phyloP scores from a whole-genome alignment of 2,888 invertebrate species.

The Philereme transversata region DNA sequence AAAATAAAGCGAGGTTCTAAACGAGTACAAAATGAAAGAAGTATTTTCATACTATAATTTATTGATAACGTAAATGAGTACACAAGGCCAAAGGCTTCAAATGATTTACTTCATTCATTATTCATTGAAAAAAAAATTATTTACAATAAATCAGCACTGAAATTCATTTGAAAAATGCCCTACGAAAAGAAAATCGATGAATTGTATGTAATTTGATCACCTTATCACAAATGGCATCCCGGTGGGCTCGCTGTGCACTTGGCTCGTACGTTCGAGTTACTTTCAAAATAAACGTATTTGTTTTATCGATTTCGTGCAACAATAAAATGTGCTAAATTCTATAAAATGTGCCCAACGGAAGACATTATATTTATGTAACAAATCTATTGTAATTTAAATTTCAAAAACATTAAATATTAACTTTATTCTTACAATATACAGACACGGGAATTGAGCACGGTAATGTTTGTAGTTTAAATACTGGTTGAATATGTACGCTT shows the following conservation, averaged over 20 bases:
- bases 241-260: slow-evolving; percentile 79
- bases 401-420: slow-evolving; percentile 73
- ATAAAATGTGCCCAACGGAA: slow-evolving; percentile 83
- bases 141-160: slow-evolving; percentile 80
- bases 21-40: slow-evolving; percentile 50
- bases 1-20: too few species aligned
- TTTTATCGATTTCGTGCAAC: slow-evolving; percentile 57
- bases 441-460: slow-evolving; percentile 81
- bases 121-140: slow-evolving; percentile 78
- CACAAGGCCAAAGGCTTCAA: slow-evolving; percentile 83
- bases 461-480: slow-evolving; percentile 67
- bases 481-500: slow-evolving; percentile 50
- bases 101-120: slow-evolving; percentile 82
- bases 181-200: slow-evolving; percentile 63
- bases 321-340: slow-evolving; percentile 77
- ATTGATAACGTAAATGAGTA: slow-evolving; percentile 85
- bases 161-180: slow-evolving; percentile 71
- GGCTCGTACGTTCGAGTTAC: slow-evolving; percentile 50
- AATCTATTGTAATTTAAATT: slow-evolving; percentile 91
- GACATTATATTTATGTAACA: slow-evolving; percentile 89
- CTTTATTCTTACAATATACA: slow-evolving; percentile 76
- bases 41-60: slow-evolving; percentile 79
- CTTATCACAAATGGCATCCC: slow-evolving; percentile 79
- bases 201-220: slow-evolving; percentile 46
- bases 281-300: slow-evolving; percentile 47